Percentiles rank a stretch among this genome's conserved stretches.
Evolutionary conservation across 2,888 invertebrate species (phyloP).

Genomic region (Pachycephus smyrnensis): DNA sequence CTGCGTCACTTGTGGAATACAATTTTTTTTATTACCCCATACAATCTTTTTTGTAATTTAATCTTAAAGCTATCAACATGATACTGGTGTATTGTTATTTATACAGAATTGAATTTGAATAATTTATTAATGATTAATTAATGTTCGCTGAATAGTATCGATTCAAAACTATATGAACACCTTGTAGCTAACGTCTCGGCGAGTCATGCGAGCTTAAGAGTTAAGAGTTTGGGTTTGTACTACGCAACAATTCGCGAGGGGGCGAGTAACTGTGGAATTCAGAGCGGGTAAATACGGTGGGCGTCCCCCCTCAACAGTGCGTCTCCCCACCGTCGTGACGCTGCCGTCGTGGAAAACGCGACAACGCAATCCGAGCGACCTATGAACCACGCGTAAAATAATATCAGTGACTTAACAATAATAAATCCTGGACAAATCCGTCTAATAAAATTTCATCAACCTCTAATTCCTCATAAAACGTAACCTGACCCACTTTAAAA

Average conservation of each 20-base stretch:
- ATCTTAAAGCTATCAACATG: not conserved
- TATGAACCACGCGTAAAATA: conserved; percentile 32
- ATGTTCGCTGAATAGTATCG: not conserved
- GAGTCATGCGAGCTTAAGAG: conserved; percentile 48
- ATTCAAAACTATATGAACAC: conserved; percentile 24
- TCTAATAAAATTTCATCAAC: too few relatives aligned
- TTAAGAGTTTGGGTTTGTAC: conserved; percentile 53
- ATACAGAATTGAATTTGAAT: not conserved
- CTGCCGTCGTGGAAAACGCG: conserved; percentile 29
- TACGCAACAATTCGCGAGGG: conserved; percentile 56
- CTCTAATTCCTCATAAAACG: too few relatives aligned
- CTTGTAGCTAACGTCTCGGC: conserved; percentile 30
- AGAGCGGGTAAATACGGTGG: conserved; percentile 58
- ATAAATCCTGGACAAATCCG: not conserved
- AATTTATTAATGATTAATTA: not conserved
- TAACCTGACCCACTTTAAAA: too few relatives aligned
- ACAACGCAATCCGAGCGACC: conserved; percentile 47
- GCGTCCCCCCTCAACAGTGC: conserved; percentile 29
- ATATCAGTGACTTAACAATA: not conserved
- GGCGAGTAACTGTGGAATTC: conserved; percentile 57
- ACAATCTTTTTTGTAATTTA: not conserved
- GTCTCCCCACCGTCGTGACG: not conserved
- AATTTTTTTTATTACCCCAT: not conserved
- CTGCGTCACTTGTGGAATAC: not conserved
- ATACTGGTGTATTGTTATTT: not conserved